phyloP scores from a whole-genome alignment of 2,888 invertebrate genomes.

The Ormia ochracea region DNA sequence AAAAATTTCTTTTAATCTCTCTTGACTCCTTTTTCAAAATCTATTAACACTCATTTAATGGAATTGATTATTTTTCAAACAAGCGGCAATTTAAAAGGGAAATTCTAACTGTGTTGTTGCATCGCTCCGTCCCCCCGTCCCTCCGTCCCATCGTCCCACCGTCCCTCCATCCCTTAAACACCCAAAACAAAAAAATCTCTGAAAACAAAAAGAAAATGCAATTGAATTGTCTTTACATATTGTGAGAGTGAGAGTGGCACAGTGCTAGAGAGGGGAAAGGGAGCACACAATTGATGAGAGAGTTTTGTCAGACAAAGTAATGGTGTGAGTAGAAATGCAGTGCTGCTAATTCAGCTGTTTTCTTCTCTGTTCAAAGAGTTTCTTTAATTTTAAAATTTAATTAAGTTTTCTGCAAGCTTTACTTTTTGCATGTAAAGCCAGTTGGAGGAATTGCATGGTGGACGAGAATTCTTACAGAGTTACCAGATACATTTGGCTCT shows the following conservation, averaged over 20 bases:
- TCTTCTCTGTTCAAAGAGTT: not conserved
- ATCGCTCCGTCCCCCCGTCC: no score
- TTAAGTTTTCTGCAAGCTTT: no score
- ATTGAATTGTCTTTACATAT: constrained; percentile 7
- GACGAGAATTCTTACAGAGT: no score
- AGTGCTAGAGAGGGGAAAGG: not conserved
- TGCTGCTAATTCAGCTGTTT: not conserved
- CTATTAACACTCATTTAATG: constrained; percentile 35
- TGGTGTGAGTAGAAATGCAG: not conserved
- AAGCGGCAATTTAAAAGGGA: not conserved
- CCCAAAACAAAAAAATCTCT: not conserved
- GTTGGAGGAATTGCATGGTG: no score
- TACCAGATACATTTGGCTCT: no score
- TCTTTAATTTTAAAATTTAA: no score
- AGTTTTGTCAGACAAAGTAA: not conserved
- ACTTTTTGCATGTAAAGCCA: no score
- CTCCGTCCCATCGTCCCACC: no score
- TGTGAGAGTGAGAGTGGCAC: not conserved
- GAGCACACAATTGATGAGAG: not conserved
- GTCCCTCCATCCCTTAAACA: not conserved
- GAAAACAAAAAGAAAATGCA: constrained; percentile 24
- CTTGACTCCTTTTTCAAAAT: constrained; percentile 11
- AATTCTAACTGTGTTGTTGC: constrained; percentile 31
- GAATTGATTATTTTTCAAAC: constrained; percentile 18
- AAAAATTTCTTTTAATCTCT: not conserved